These are phyloP conservation scores for Tineola bisselliella DNA, from an alignment of 2,888 invertebrate genomes.

Conservation along the genomic window DNA sequence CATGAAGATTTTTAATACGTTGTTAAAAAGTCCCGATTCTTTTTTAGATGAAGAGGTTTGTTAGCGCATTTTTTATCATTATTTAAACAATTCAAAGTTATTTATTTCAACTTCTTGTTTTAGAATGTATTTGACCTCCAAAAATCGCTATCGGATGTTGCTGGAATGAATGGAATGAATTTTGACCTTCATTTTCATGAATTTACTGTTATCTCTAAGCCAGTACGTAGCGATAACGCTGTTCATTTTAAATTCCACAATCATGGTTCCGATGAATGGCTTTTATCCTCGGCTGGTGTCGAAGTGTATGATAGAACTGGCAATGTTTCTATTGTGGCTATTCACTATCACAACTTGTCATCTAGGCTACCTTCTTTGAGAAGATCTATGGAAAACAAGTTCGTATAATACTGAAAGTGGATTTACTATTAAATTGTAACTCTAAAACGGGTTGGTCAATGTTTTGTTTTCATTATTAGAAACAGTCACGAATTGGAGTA, in stretches of 20 bases:
- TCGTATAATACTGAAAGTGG: conserved; percentile 35
- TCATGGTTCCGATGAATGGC: conserved; percentile 40
- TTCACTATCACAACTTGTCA: conserved; percentile 72
- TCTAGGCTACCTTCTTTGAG: conserved; percentile 71
- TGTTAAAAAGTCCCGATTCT: conserved; percentile 65
- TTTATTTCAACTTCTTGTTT: too few species aligned
- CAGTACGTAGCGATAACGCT: conserved; percentile 36
- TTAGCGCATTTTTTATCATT: conserved; percentile 16
- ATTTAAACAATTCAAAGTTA: too few species aligned
- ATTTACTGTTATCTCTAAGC: conserved; percentile 39
- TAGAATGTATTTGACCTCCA: conserved; percentile 60
- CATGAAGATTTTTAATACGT: conserved; percentile 60
- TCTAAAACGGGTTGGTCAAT: too few species aligned
- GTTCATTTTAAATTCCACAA: conserved; percentile 43
- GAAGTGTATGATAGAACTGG: conserved; percentile 39
- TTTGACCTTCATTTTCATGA: conserved; percentile 37
- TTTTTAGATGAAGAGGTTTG: conserved; percentile 78
- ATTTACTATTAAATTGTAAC: too few species aligned
- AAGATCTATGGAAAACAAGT: conserved; percentile 70
- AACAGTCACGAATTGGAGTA: conserved; percentile 75
- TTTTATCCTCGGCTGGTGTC: conserved; percentile 41
- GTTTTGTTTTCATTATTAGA: conserved; percentile 34
- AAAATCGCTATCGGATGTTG: conserved; percentile 43
- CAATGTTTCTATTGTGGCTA: conserved; percentile 53
- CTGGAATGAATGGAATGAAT: conserved; percentile 39